These are phyloP conservation scores for Galendromus occidentalis DNA, from an alignment of 1,140 invertebrate genomes.

Conservation along the genomic window DNA sequence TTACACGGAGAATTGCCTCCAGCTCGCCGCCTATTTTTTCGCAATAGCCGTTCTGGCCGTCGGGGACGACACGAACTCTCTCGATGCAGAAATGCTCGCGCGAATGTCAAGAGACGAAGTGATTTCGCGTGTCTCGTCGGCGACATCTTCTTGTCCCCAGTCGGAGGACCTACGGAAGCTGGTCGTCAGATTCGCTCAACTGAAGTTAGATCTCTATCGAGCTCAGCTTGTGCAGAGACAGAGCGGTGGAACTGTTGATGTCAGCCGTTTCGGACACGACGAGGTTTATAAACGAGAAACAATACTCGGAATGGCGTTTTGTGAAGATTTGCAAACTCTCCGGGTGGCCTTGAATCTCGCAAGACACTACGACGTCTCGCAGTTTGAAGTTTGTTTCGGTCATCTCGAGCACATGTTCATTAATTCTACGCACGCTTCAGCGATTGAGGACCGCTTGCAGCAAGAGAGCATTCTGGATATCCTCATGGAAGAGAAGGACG, in stretches of 20 bases:
- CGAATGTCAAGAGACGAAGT: not conserved
- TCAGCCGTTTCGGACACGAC: slow-evolving; percentile 30
- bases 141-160: not conserved
- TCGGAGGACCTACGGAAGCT: not conserved
- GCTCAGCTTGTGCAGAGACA: not conserved
- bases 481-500: not conserved
- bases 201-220: not conserved
- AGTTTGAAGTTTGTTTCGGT: not conserved
- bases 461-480: not conserved
- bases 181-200: not conserved
- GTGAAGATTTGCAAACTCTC: not conserved
- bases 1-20: not conserved
- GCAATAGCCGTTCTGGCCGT: not conserved
- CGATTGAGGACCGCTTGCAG: not conserved
- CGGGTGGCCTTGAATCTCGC: slow-evolving; percentile 3
- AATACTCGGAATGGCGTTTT: slow-evolving; percentile 33
- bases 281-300: slow-evolving; percentile 32
- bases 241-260: slow-evolving; percentile 29
- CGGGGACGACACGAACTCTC: not conserved
- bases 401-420: not conserved
- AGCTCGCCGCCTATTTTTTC: not conserved
- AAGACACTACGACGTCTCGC: not conserved
- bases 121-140: not conserved
- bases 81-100: not conserved
- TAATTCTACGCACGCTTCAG: not conserved